Conservation (phyloP, 2,113 vertebrate species). For the Acanthisitta chloris region DNA sequence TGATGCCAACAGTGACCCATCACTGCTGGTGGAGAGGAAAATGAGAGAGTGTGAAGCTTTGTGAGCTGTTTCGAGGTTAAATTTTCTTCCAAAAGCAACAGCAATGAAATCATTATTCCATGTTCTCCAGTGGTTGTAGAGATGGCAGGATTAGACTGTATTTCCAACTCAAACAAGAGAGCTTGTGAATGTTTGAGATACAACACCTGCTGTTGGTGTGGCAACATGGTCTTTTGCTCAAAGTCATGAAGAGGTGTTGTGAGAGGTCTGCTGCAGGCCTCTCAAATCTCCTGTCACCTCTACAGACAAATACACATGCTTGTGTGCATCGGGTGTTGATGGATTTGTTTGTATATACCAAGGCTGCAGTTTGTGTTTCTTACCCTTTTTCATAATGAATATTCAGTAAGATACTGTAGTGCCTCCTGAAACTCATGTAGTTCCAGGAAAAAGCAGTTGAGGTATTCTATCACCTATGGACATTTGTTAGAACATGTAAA, state of each 20-base stretch:
- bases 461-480: neutral
- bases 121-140: neutral
- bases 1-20: neutral
- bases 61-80: neutral
- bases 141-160: neutral
- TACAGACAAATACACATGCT: neutral
- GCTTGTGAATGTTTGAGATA: neutral
- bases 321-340: neutral
- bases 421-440: neutral
- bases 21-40: neutral
- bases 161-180: neutral
- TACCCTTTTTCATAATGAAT: neutral
- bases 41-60: neutral
- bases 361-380: neutral
- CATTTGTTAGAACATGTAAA: neutral
- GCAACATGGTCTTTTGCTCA: neutral
- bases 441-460: neutral
- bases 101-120: neutral
- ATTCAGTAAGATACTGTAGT: neutral
- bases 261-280: neutral
- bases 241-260: neutral
- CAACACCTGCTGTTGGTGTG: neutral
- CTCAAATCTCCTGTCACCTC: neutral
- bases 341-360: neutral
- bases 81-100: neutral